These are phyloP conservation scores for Pilophorus perplexus DNA, from an alignment of 2,888 invertebrate species.

Conservation along the genomic window DNA sequence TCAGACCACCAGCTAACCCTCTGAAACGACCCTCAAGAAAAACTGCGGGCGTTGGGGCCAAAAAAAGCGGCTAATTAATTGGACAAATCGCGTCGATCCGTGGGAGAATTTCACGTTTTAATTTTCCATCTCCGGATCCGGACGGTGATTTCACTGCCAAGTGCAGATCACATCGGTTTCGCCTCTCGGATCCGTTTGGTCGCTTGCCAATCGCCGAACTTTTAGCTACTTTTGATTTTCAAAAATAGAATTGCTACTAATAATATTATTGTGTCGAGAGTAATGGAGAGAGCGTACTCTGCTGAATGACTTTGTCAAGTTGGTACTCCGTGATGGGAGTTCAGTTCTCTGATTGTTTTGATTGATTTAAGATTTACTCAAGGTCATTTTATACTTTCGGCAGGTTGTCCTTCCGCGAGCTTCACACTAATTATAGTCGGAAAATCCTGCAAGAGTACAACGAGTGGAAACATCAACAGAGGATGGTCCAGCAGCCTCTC, in stretches of 20 bases:
- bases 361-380: no score
- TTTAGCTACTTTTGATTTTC: conserved; percentile 34
- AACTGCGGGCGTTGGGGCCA: no score
- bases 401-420: conserved; percentile 64
- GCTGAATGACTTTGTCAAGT: no score
- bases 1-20: no score
- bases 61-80: no score
- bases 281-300: no score
- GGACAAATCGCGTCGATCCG: no score
- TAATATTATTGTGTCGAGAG: conserved; percentile 21
- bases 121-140: no score
- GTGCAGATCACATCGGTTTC: background rate
- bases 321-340: no score
- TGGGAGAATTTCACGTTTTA: no score
- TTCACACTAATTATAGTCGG: conserved; percentile 68
- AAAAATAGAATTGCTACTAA: conserved; percentile 31
- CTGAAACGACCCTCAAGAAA: no score
- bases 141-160: background rate
- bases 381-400: background rate
- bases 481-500: conserved; percentile 43
- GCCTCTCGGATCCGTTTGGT: background rate
- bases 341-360: no score
- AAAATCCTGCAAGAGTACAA: conserved; percentile 66
- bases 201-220: background rate
- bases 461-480: conserved; percentile 61